Conservation (phyloP, 2,797 vertebrate species). For the Etheostoma perlongum region DNA sequence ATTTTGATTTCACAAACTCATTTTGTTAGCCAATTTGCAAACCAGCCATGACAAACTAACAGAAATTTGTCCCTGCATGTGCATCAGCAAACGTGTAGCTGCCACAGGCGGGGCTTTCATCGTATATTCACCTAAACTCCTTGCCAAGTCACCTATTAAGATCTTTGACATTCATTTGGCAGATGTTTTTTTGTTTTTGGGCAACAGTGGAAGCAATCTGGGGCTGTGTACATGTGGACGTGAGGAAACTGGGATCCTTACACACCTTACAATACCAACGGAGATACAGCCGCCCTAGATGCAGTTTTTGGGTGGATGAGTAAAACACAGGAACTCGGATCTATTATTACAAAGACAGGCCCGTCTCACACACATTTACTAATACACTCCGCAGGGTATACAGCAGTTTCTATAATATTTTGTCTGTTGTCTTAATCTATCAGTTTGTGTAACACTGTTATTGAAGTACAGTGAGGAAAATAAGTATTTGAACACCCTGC, state of each 20-base stretch:
- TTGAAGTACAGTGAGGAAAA: background rate
- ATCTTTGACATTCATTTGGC: background rate
- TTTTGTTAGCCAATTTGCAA: no score
- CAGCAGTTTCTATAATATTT: background rate
- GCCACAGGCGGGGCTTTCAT: background rate
- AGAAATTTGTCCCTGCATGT: background rate
- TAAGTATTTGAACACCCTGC: no score
- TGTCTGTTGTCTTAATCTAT: background rate
- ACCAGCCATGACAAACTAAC: background rate
- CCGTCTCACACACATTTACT: background rate
- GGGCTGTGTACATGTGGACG: background rate
- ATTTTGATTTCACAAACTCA: background rate
- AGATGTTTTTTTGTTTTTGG: background rate
- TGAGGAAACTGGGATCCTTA: background rate
- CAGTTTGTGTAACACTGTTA: background rate
- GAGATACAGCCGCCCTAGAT: background rate
- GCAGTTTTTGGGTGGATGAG: slow-evolving; percentile 2
- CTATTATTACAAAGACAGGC: background rate
- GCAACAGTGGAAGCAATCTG: background rate
- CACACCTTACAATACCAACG: background rate
- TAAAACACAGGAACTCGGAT: background rate
- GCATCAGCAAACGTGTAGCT: background rate
- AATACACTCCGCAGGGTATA: background rate
- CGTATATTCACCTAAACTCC: background rate
- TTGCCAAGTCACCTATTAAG: background rate